A percentile compares a stretch with the other conserved stretches of the same genome.
Conservation (phyloP, 2,113 vertebrate genomes). For the Ceyx margarethae region DNA sequence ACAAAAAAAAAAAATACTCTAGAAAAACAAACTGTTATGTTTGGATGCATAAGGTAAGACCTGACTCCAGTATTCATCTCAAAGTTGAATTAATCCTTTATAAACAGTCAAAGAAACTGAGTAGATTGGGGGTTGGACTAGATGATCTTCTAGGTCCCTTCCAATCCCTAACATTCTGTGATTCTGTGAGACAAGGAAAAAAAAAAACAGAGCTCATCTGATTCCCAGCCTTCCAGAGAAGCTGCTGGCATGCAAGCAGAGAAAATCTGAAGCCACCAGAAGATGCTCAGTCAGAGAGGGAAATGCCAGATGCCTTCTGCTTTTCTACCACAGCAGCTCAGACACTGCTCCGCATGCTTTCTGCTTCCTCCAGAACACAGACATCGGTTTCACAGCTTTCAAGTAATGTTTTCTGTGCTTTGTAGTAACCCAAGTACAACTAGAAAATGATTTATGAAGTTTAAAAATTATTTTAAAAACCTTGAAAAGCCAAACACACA, state of each 20-base stretch:
- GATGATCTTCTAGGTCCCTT: too few relatives aligned
- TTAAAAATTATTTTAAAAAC: background rate
- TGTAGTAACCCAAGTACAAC: background rate
- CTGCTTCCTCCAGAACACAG: background rate
- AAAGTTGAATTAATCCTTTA: background rate
- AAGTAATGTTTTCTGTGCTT: background rate
- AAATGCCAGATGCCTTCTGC: background rate
- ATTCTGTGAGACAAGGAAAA: background rate
- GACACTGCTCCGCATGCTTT: fast-evolving
- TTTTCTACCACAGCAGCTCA: background rate
- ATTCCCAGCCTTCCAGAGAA: background rate
- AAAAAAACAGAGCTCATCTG: background rate
- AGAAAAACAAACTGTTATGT: background rate
- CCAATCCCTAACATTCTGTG: too few relatives aligned
- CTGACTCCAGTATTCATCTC: background rate
- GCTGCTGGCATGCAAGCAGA: background rate
- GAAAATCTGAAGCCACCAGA: background rate
- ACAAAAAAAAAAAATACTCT: background rate
- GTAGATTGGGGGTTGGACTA: too few relatives aligned
- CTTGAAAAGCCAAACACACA: background rate
- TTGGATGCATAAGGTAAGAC: background rate
- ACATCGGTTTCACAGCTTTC: background rate
- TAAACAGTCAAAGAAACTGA: background rate
- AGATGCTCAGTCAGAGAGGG: background rate
- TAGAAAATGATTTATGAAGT: background rate